Conservation (phyloP, 2,113 vertebrate species). For the Sclerurus mexicanus region DNA sequence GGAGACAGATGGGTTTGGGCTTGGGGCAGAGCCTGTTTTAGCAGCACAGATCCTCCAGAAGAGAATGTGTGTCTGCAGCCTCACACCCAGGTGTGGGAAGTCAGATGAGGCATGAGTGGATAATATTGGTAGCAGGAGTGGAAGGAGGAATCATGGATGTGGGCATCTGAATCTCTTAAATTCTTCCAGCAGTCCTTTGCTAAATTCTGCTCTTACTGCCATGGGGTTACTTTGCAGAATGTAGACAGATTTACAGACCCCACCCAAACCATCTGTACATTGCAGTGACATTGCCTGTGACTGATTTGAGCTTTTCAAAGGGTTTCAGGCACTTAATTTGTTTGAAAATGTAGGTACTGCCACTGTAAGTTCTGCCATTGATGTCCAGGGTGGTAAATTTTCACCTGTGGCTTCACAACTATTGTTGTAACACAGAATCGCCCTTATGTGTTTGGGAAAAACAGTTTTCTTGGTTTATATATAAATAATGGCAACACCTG, state of each 20-base stretch:
- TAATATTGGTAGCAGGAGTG: not conserved
- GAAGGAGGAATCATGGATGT: not conserved
- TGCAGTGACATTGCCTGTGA: not conserved
- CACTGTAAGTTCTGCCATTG: not conserved
- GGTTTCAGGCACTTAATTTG: not conserved
- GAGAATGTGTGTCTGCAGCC: not conserved
- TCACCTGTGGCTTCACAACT: not conserved
- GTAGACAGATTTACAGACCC: not conserved
- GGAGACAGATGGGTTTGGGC: not conserved
- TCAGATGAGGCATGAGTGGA: not conserved
- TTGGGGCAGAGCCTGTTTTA: not conserved
- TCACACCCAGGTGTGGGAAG: not conserved
- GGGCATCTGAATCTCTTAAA: not conserved
- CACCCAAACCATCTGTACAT: not conserved
- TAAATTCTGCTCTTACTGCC: not conserved
- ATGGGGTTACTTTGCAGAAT: not conserved
- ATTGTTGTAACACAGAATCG: not conserved
- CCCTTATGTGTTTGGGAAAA: not conserved
- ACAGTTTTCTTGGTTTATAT: not conserved
- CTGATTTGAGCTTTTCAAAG: not conserved
- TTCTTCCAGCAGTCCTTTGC: not conserved
- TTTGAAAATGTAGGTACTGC: not conserved
- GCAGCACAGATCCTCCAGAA: slow-evolving; percentile 1
- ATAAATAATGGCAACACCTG: not conserved
- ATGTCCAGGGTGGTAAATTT: not conserved